phyloP scores from a whole-genome alignment of 2,888 invertebrate species.

The Stomorhina lunata region DNA sequence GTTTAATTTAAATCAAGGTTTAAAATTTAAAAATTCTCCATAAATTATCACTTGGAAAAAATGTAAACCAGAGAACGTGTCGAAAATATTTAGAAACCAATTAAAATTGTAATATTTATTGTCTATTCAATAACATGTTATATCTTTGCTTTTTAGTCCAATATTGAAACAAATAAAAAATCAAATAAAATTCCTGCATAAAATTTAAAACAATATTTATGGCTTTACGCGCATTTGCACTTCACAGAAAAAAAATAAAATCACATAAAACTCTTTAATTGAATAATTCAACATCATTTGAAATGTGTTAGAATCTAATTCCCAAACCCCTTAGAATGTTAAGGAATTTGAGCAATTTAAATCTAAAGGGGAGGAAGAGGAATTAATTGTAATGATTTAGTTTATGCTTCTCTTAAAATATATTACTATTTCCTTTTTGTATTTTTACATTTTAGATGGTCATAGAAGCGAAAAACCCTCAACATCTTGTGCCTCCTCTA shows the following conservation, averaged over 20 bases:
- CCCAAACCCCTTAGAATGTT: neutral
- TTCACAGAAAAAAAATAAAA: neutral
- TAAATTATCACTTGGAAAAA: constrained; percentile 58
- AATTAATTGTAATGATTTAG: constrained; percentile 3
- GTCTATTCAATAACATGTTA: neutral
- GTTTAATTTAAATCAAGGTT: constrained; percentile 25
- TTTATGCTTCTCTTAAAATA: neutral
- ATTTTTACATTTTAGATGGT: constrained; percentile 67
- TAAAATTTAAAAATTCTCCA: constrained; percentile 43
- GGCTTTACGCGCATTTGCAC: constrained; percentile 10
- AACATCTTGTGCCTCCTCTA: constrained; percentile 67
- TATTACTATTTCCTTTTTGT: constrained; percentile 11
- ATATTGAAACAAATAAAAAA: constrained; percentile 53
- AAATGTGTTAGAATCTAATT: neutral
- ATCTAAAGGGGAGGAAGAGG: neutral
- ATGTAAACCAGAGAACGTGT: constrained; percentile 59
- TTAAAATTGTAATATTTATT: constrained; percentile 56
- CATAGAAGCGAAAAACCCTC: constrained; percentile 71
- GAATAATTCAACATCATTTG: neutral
- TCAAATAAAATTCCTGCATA: constrained; percentile 61
- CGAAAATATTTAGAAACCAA: constrained; percentile 64
- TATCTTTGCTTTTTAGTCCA: constrained; percentile 22
- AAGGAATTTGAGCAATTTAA: constrained; percentile 47
- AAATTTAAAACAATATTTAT: constrained; percentile 57
- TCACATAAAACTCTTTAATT: constrained; percentile 22